Conservation (phyloP, 2,113 vertebrate species). For the Misgurnus anguillicaudatus region DNA sequence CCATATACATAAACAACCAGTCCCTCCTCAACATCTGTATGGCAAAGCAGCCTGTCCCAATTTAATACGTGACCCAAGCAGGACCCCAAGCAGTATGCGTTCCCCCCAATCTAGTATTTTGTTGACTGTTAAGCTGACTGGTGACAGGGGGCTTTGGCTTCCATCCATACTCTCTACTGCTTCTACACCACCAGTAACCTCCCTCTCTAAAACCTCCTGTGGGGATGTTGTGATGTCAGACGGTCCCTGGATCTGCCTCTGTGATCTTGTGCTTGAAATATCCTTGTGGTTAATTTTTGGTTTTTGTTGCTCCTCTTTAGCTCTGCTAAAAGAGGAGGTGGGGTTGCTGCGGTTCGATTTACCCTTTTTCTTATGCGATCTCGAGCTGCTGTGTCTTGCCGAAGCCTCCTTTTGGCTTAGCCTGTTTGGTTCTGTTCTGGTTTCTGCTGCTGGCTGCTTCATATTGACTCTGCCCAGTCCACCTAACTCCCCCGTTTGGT, state of each 20-base stretch:
- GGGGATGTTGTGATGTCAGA: constrained; percentile 19
- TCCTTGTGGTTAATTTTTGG: constrained; percentile 1
- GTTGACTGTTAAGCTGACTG: constrained; percentile 68
- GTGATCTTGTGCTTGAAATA: constrained; percentile 24
- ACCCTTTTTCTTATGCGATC: constrained; percentile 36
- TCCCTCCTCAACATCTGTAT: constrained; percentile 65
- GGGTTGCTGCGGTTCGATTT: background rate
- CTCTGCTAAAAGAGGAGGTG: background rate
- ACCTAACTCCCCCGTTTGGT: constrained; percentile 37
- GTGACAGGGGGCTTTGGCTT: constrained; percentile 60
- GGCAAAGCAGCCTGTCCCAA: constrained; percentile 70
- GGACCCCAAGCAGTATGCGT: constrained; percentile 67
- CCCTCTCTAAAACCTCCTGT: constrained; percentile 16
- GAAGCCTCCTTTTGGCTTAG: constrained; percentile 18
- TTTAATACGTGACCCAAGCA: constrained; percentile 67
- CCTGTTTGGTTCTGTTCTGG: background rate
- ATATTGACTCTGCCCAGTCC: background rate
- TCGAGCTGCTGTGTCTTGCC: constrained; percentile 12
- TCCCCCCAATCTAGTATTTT: constrained; percentile 76
- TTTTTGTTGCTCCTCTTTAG: constrained; percentile 23
- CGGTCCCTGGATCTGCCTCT: background rate
- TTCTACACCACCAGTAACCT: constrained; percentile 46
- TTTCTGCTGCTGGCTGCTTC: background rate
- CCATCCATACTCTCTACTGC: constrained; percentile 49
- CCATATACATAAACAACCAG: background rate